Evolutionary conservation across 2,797 vertebrate genomes (phyloP).

Genomic region (Meda fulgida): DNA sequence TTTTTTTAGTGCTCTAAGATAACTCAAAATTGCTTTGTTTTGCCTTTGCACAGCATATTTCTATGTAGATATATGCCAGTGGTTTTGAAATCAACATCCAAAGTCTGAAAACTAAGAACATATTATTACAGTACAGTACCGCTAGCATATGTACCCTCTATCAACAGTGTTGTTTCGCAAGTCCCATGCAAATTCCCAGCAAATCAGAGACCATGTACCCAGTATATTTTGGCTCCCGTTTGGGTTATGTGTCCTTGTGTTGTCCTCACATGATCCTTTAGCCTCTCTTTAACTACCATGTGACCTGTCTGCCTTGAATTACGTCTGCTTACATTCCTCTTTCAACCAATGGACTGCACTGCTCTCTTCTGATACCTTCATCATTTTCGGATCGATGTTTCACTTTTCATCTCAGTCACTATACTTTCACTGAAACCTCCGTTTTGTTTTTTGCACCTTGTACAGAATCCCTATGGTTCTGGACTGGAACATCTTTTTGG

Average conservation of each 20-base stretch:
- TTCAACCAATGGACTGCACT: constrained; percentile 23
- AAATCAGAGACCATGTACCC: background rate
- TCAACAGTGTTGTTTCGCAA: background rate
- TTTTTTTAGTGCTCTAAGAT: background rate
- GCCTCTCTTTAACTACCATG: constrained; percentile 10
- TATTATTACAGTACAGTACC: background rate
- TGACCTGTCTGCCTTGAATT: constrained; percentile 44
- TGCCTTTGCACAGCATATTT: background rate
- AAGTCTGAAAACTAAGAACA: background rate
- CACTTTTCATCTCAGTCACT: background rate
- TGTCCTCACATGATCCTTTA: constrained; percentile 47
- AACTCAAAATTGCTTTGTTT: background rate
- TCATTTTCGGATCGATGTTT: background rate
- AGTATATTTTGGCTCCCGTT: background rate
- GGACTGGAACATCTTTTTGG: constrained; percentile 6
- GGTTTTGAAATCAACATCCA: constrained; percentile 7
- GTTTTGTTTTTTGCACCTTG: background rate
- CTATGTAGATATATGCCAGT: background rate
- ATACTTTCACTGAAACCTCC: background rate
- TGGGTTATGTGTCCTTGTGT: constrained; percentile 2
- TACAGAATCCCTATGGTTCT: background rate
- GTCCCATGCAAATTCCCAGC: background rate
- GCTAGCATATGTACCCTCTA: background rate
- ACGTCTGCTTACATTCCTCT: constrained; percentile 39
- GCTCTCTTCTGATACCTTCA: constrained; percentile 40